These are phyloP conservation scores for Eulemur albifrons DNA, from an alignment of 2,797 vertebrate species.

Conservation along the genomic window DNA sequence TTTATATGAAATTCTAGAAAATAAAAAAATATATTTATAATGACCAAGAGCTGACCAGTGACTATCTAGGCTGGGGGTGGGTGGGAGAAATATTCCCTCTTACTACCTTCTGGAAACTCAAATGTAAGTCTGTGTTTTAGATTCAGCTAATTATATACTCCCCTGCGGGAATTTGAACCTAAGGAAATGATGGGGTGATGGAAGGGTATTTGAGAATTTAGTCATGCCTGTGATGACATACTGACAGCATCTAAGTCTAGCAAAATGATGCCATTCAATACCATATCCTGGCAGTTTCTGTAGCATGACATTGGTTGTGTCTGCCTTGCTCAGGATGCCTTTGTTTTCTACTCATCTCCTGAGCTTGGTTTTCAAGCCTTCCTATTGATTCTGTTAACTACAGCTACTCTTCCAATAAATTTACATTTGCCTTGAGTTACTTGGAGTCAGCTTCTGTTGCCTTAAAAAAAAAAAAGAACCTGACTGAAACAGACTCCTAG, in stretches of 20 bases:
- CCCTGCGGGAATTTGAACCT: neutral
- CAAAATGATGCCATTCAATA: neutral
- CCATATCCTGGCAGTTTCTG: neutral
- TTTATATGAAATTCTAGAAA: constrained; percentile 20
- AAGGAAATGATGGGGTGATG: neutral
- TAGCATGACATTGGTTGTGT: constrained; percentile 11
- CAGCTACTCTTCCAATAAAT: constrained; percentile 40
- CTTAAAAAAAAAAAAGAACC: neutral
- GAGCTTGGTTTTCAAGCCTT: neutral
- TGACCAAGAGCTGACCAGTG: neutral
- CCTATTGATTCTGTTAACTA: constrained; percentile 30
- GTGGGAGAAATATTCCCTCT: neutral
- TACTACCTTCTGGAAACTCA: neutral
- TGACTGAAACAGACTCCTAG: constrained; percentile 6
- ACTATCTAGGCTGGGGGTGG: neutral
- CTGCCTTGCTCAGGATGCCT: neutral
- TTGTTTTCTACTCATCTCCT: constrained; percentile 24
- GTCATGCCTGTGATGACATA: neutral
- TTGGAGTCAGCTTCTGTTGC: constrained; percentile 39
- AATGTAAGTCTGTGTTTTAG: neutral
- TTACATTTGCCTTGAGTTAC: constrained; percentile 45
- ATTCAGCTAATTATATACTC: neutral
- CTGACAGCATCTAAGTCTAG: neutral
- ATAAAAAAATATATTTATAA: constrained; percentile 20
- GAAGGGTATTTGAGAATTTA: constrained; percentile 21